Base-by-base conservation (phyloP, 2,888 invertebrate genomes). In the Agrotis segetum region DNA sequence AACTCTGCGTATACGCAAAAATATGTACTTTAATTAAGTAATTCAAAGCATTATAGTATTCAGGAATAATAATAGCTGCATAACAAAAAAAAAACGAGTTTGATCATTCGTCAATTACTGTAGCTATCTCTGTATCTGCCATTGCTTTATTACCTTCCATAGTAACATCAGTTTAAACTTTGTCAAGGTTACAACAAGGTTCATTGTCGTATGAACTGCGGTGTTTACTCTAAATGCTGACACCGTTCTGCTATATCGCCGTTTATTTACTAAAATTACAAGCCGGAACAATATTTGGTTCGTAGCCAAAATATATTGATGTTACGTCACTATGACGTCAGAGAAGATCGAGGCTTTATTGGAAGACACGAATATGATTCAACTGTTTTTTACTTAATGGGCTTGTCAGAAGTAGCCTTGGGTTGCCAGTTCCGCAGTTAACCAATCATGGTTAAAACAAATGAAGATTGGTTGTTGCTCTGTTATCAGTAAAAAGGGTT, bases 321-420 rank as follows among this genome's bases (percentile, higher is more conserved):
- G 78, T 67, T 60, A 70, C 64, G 62, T 67, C 53, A 71, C 7
- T 46, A 56, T 83, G 76, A 83, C 83, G 83, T 83, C 81, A 81
- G 56, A 55, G 46, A 61, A 34, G 58, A 56, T 55, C 29, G 70
- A 59, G 49, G 46, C 64, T 66, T 80, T 80, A 69, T 68, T 73
- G 9, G 50, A 34, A 64, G 65, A 63, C 49, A 58, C 44, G 63
- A 46, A 61, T 71, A 63, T 82, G 82, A 82, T 50, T 79, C 74
- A 74, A 56, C 74, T 6, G 34, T 58, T 65, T 76, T 76, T 66
- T 59, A n/a, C 29, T 2, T 79, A 80, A 80, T 76, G 76, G 52
- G 0, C 63, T 65, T 65, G 53, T 62, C 61, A 40, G 50, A 61
- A 53, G 19, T 59, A 34, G n/a, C 62, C 66, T 62, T 77, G 21